Percentiles rank a stretch among this genome's conserved stretches.
Conservation (phyloP, 2,113 vertebrate genomes). For the Hyaena hyaena region DNA sequence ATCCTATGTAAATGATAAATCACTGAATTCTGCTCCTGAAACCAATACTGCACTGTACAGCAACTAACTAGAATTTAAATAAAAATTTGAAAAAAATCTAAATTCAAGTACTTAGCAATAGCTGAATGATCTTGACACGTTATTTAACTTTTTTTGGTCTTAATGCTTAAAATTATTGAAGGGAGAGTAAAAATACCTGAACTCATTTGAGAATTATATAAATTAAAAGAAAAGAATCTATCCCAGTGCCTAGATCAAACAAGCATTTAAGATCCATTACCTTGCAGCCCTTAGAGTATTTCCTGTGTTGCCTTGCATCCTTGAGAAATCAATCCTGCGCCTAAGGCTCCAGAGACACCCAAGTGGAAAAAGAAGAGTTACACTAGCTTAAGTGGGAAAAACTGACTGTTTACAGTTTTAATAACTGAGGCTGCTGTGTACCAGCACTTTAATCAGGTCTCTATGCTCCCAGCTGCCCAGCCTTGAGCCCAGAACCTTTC, state of each 20-base stretch:
- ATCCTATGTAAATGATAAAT: too few species aligned
- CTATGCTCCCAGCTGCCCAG: neutral
- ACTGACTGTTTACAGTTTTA: neutral
- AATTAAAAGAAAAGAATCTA: conserved; percentile 33
- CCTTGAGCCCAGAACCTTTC: neutral
- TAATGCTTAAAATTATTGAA: neutral
- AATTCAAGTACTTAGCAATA: neutral
- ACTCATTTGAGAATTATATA: neutral
- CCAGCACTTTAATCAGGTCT: neutral
- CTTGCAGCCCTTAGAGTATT: neutral
- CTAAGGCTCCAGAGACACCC: neutral
- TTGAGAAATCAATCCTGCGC: neutral
- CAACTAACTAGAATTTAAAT: too few species aligned
- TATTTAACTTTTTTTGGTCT: neutral
- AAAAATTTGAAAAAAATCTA: neutral
- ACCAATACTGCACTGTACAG: too few species aligned
- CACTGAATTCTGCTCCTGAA: too few species aligned
- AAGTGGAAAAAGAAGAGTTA: neutral
- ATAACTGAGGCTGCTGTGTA: neutral
- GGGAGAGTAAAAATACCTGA: neutral
- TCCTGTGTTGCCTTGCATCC: neutral
- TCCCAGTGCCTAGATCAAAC: neutral
- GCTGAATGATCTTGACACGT: neutral
- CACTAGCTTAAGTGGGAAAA: neutral
- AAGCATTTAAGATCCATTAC: neutral